Conservation (phyloP, 2,888 invertebrate genomes). For the Agrotis exclamationis region DNA sequence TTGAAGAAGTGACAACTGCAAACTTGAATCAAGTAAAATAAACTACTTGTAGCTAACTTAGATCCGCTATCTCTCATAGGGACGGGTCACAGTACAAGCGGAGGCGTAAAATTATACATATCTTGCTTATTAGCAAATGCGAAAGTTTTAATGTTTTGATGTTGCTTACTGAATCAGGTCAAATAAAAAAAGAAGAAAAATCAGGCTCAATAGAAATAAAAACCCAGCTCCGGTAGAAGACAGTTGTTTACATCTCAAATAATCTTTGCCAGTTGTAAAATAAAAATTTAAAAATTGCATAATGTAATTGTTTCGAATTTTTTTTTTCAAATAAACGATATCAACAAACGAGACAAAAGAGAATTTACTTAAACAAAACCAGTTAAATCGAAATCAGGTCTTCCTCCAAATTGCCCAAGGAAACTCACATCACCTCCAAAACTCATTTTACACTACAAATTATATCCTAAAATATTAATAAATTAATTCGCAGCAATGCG, state of each 20-base stretch:
- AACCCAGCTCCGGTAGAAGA: too few species aligned
- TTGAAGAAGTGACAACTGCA: constrained; percentile 18
- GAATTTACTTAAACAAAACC: not conserved
- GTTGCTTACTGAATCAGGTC: not conserved
- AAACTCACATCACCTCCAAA: not conserved
- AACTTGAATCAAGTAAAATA: constrained; percentile 57
- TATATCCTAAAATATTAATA: constrained; percentile 38
- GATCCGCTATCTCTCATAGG: constrained; percentile 32
- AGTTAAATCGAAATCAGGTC: not conserved
- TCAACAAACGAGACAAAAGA: not conserved
- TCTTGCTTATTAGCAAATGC: too few species aligned
- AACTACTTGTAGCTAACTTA: constrained; percentile 52
- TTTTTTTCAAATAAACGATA: too few species aligned
- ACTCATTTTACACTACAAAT: not conserved
- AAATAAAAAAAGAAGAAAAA: too few species aligned
- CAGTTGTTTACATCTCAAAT: too few species aligned
- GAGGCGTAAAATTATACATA: not conserved
- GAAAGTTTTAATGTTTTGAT: too few species aligned
- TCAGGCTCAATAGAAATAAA: too few species aligned
- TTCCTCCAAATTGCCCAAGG: not conserved
- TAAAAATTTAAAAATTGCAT: too few species aligned
- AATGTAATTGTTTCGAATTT: too few species aligned
- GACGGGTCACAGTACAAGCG: constrained; percentile 24
- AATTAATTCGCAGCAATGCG: constrained; percentile 37
- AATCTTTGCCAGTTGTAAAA: too few species aligned